Percentiles rank a stretch among this genome's conserved stretches.
phyloP scores from a whole-genome alignment of 2,888 invertebrate genomes.

The Eupithecia centaureata region DNA sequence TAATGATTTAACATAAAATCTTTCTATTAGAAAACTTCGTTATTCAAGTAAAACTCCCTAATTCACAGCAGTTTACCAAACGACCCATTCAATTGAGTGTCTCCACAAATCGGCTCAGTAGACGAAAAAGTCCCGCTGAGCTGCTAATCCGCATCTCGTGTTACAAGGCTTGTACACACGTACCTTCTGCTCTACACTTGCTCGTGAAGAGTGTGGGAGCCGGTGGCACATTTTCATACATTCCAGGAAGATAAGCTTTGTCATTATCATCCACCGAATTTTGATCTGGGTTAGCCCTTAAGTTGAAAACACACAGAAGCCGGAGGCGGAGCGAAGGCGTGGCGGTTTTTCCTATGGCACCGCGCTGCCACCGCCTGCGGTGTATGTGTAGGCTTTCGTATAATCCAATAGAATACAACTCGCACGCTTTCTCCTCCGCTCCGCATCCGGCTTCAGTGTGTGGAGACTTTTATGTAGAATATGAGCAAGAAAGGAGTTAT shows the following conservation, averaged over 20 bases:
- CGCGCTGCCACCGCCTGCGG: too few relatives aligned
- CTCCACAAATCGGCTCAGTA: background rate
- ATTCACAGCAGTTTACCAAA: background rate
- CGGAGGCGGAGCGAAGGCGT: too few relatives aligned
- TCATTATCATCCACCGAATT: background rate
- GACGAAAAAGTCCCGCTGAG: background rate
- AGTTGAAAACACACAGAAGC: too few relatives aligned
- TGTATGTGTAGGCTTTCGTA: too few relatives aligned
- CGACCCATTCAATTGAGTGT: background rate
- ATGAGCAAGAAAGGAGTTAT: too few relatives aligned
- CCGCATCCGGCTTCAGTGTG: too few relatives aligned
- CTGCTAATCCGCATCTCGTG: background rate
- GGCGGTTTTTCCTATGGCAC: too few relatives aligned
- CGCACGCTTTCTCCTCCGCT: too few relatives aligned
- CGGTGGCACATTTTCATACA: background rate
- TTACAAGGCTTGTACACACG: background rate
- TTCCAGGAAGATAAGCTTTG: background rate
- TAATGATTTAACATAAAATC: too few relatives aligned
- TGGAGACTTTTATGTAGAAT: too few relatives aligned
- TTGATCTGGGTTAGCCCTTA: too few relatives aligned
- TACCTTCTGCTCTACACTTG: background rate
- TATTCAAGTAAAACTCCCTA: background rate
- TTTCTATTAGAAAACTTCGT: background rate
- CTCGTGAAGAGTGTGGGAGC: background rate
- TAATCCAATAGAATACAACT: too few relatives aligned